Base-by-base conservation (phyloP, 2,797 vertebrate species). In the Pangasius krempfi region DNA sequence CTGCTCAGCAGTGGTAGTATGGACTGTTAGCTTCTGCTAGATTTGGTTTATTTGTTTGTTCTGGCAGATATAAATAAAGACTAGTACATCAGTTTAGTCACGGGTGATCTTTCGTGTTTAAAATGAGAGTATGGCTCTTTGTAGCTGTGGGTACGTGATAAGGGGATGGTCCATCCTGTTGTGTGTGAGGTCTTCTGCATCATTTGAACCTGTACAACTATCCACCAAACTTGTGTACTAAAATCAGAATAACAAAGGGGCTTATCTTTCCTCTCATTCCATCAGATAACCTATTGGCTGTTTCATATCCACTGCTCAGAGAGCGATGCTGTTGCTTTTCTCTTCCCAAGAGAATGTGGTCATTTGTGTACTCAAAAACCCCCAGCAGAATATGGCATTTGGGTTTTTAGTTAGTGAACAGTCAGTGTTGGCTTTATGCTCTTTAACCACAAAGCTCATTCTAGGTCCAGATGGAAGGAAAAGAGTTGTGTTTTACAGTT, bases 401-500 rank as follows among this genome's bases (percentile, higher is more conserved):
- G 6, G 1, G 10, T 18, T 62, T 82, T 64, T 40, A 73, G 4
- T 58, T 56, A n/a, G 40, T 80, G 27, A 66, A 25, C n/a, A 68
- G 13, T n/a, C 1, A 40, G 13, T 50, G 76, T 76, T 87, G 40
- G 89, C 89, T 92, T 94, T 68, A 91, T 52, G 3, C 92, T 76
- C 70, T 88, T 88, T 86, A 92, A 88, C 80, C 73, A 30, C 20
- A 40, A 37, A 73, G 8, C 1, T 47, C n/a, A 14, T 83, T 87
- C 85, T 72, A 97, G 96, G 94, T 93, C 1, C 85, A 92, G 84
- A 92, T 90, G 89, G 92, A 95, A 66, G 89, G 90, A 0, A 91
- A 93, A 22, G 92, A 94, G 87, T 85, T 96, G 0, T 90, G 90
- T 91, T 97, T 96, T 91, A 95, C 90, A 0, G 40, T 97, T 85